Evolutionary conservation across 2,888 invertebrate genomes (phyloP).

Genomic region (Pilophorus perplexus): DNA sequence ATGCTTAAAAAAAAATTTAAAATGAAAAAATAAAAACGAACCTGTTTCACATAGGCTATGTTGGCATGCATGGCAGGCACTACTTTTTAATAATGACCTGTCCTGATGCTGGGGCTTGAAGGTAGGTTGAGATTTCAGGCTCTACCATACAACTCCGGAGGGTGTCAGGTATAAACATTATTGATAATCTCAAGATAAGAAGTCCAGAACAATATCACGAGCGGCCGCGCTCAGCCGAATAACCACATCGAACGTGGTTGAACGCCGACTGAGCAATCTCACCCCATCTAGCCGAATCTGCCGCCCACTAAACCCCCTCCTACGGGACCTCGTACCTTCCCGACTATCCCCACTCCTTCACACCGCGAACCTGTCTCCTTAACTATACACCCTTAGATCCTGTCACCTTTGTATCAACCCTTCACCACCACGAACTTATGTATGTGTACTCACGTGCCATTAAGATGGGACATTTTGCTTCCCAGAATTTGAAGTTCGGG

Average conservation of each 20-base stretch:
- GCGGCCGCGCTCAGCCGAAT: conserved; percentile 36
- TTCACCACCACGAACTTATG: too few relatives aligned
- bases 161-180: conserved; percentile 88
- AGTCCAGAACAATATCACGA: conserved; percentile 7
- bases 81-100: conserved; percentile 63
- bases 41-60: conserved; percentile 47
- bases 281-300: conserved; percentile 21
- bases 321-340: conserved; percentile 12
- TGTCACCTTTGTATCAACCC: neutral
- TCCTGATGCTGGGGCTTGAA: conserved; percentile 92
- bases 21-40: conserved; percentile 42
- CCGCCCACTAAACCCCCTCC: conserved; percentile 36
- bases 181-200: conserved; percentile 1
- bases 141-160: conserved; percentile 94
- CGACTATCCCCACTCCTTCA: conserved; percentile 12
- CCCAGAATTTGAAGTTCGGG: too few relatives aligned
- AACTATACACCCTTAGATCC: neutral
- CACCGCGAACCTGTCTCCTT: neutral
- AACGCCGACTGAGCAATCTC: conserved; percentile 20
- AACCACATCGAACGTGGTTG: conserved; percentile 42
- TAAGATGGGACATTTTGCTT: too few relatives aligned
- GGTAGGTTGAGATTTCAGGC: conserved; percentile 90
- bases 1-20: conserved; percentile 3
- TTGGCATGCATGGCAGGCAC: conserved; percentile 46
- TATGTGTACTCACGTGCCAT: too few relatives aligned